Evolutionary conservation across 2,797 vertebrate genomes (phyloP).

Genomic region (Arrhamphus sclerolepis): DNA sequence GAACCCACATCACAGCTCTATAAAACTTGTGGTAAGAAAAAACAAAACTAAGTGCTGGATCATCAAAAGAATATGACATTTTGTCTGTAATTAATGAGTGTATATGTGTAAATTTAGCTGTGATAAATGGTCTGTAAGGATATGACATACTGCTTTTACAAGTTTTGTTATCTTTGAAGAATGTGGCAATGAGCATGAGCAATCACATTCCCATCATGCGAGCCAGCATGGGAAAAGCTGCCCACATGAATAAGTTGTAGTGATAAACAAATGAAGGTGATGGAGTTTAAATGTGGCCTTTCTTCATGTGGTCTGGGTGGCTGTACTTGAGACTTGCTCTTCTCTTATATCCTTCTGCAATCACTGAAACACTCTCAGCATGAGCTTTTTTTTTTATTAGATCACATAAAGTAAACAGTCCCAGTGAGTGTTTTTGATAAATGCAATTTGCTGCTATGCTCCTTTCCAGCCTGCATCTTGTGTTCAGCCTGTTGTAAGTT

Average conservation of each 20-base stretch:
- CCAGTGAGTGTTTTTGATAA: slow-evolving; percentile 82
- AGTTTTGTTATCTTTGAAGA: slow-evolving; percentile 55
- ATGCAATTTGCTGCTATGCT: slow-evolving; percentile 82
- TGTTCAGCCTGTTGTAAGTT: slow-evolving; percentile 83
- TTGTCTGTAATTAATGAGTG: slow-evolving; percentile 42
- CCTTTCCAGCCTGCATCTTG: slow-evolving; percentile 81
- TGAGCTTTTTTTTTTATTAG: slow-evolving; percentile 75
- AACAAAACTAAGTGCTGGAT: slow-evolving; percentile 18
- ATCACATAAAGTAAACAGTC: slow-evolving; percentile 80
- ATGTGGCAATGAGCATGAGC: slow-evolving; percentile 61
- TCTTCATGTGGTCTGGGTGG: slow-evolving; percentile 72
- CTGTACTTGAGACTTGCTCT: slow-evolving; percentile 60
- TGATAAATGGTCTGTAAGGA: slow-evolving; percentile 47
- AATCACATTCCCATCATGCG: slow-evolving; percentile 51
- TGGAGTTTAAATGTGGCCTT: slow-evolving; percentile 68
- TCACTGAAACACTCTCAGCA: slow-evolving; percentile 74
- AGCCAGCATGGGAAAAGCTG: slow-evolving; percentile 57
- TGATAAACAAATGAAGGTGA: slow-evolving; percentile 74
- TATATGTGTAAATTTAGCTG: slow-evolving; percentile 46
- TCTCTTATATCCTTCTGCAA: slow-evolving; percentile 68
- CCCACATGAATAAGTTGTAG: slow-evolving; percentile 56
- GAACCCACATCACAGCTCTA: slow-evolving; percentile 45
- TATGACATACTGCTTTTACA: slow-evolving; percentile 61
- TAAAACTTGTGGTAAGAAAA: slow-evolving; percentile 59
- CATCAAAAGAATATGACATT: slow-evolving; percentile 42